A percentile compares a stretch with the other conserved stretches of the same genome.
These are phyloP conservation scores for Leptinotarsa rubiginosa DNA, from an alignment of 2,888 invertebrate genomes.

Conservation along the genomic window DNA sequence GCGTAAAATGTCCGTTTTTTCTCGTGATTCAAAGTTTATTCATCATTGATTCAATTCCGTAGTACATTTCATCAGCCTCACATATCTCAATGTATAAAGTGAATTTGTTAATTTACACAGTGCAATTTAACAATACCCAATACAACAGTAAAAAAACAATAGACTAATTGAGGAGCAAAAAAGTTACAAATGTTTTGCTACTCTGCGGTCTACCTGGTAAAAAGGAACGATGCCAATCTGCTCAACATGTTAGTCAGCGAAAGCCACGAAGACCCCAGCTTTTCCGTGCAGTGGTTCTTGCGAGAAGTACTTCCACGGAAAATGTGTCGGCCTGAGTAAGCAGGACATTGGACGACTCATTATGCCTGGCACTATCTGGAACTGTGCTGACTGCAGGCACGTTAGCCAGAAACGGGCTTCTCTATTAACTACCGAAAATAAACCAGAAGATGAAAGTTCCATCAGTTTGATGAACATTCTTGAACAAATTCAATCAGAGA, in stretches of 20 bases:
- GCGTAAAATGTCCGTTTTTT: too few relatives aligned
- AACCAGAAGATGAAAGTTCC: slow-evolving; percentile 6
- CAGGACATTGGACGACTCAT: slow-evolving; percentile 2
- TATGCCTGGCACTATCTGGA: slow-evolving; percentile 14
- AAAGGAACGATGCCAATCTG: slow-evolving; percentile 20
- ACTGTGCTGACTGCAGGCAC: slow-evolving; percentile 12
- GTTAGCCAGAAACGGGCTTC: slow-evolving; percentile 1
- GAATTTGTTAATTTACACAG: slow-evolving; percentile 20
- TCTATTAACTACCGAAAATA: slow-evolving; percentile 3
- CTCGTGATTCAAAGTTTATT: too few relatives aligned
- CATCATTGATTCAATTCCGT: too few relatives aligned
- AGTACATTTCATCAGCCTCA: not conserved
- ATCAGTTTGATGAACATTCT: slow-evolving; percentile 13
- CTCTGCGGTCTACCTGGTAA: slow-evolving; percentile 11
- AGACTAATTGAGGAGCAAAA: slow-evolving; percentile 14
- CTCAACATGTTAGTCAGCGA: slow-evolving; percentile 18
- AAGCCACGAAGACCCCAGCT: slow-evolving; percentile 19
- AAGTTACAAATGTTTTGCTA: slow-evolving; percentile 6
- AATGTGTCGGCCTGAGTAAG: slow-evolving; percentile 19
- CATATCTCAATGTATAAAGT: slow-evolving; percentile 17
- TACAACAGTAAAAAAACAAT: slow-evolving; percentile 13
- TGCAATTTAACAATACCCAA: slow-evolving; percentile 20
- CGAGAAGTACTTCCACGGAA: slow-evolving; percentile 15
- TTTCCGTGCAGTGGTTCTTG: slow-evolving; percentile 21
- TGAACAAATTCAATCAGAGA: slow-evolving; percentile 12